These are phyloP conservation scores for Rhodeus uyekii DNA, from an alignment of 2,797 vertebrate species.

Conservation along the genomic window DNA sequence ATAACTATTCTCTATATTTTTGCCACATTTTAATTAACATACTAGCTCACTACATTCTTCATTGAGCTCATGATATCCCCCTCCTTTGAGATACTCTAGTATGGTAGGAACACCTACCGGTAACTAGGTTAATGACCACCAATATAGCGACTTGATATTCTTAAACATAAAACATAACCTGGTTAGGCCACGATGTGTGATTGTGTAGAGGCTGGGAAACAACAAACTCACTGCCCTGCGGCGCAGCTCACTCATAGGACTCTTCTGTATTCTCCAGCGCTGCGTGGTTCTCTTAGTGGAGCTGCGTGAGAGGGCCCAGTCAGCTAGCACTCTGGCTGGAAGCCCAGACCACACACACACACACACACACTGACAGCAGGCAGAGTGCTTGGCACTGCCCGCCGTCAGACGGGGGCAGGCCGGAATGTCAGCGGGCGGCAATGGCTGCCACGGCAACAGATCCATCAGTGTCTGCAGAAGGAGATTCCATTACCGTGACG, in stretches of 20 bases:
- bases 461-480: constrained; percentile 48
- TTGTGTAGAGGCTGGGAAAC: constrained; percentile 1
- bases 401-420: constrained; percentile 44
- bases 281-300: constrained; percentile 25
- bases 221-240: constrained; percentile 28
- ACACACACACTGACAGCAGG: constrained; percentile 36
- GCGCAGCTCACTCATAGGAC: constrained; percentile 32
- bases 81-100: background rate
- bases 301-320: constrained; percentile 35
- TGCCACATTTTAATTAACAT: background rate
- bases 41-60: background rate
- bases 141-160: background rate
- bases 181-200: background rate
- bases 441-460: constrained; percentile 48
- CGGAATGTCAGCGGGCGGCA: constrained; percentile 50
- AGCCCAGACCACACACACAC: constrained; percentile 31
- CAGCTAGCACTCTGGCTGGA: constrained; percentile 26
- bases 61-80: background rate
- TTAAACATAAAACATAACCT: background rate
- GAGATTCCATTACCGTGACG: constrained; percentile 46
- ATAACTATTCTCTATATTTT: background rate
- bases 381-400: constrained; percentile 36
- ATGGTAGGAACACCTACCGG: no score
- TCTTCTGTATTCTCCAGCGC: constrained; percentile 25
- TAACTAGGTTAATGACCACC: background rate